Conservation (phyloP, 2,113 vertebrate species). For the Canis aureus region DNA sequence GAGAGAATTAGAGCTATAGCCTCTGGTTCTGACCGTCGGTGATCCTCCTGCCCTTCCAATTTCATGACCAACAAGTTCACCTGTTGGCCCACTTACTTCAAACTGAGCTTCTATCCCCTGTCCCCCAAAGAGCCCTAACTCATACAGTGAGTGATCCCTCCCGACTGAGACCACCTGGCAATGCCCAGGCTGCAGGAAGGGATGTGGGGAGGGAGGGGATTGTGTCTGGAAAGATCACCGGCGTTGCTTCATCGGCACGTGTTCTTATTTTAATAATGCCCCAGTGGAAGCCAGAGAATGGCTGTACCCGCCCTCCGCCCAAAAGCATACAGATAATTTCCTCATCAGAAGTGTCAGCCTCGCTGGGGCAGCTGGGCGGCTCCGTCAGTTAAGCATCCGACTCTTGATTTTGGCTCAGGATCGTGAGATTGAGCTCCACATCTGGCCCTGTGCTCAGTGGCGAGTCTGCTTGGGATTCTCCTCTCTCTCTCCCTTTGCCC, state of each 20-base stretch:
- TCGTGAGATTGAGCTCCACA: not conserved
- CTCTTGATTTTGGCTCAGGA: not conserved
- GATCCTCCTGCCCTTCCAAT: not conserved
- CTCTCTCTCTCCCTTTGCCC: not conserved
- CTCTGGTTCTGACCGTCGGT: not conserved
- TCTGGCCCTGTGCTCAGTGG: not conserved
- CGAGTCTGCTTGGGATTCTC: not conserved
- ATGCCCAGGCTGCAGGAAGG: not conserved
- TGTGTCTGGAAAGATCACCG: constrained; percentile 4
- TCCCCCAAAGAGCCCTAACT: not conserved
- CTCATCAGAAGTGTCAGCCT: not conserved
- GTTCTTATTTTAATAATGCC: constrained; percentile 17
- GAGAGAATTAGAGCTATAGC: not conserved
- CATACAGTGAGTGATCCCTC: not conserved
- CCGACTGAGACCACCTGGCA: not conserved
- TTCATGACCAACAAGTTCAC: not conserved
- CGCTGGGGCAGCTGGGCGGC: not conserved
- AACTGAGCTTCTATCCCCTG: not conserved
- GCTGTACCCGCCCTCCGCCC: not conserved
- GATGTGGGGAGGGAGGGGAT: not conserved
- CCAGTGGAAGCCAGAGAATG: not conserved
- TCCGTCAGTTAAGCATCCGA: not conserved
- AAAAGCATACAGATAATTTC: not conserved
- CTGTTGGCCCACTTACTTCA: not conserved
- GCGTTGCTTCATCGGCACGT: not conserved